Evolutionary conservation across 1,140 invertebrate species (phyloP).

Genomic region (Cyrtorhinus lividipennis): DNA sequence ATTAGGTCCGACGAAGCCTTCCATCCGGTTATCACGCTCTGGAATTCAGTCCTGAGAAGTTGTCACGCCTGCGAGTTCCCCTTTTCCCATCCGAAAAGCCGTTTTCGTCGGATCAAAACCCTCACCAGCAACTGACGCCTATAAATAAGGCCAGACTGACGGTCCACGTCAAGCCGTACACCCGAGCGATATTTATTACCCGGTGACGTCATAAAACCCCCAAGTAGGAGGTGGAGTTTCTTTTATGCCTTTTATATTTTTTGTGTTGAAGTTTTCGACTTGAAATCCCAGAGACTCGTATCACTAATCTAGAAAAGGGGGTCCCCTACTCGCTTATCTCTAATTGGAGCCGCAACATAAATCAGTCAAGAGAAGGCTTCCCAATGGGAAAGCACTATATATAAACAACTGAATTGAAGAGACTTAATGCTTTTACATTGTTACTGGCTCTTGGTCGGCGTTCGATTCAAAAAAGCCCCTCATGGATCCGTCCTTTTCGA

Average conservation of each 20-base stretch:
- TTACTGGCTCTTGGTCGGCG: neutral
- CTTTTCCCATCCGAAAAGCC: neutral
- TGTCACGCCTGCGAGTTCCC: neutral
- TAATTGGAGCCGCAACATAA: conserved; percentile 12
- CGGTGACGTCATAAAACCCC: conserved; percentile 10
- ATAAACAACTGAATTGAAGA: conserved; percentile 12
- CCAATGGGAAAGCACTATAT: conserved; percentile 2
- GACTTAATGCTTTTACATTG: neutral
- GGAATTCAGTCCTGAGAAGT: no score
- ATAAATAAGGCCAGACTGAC: conserved; percentile 9
- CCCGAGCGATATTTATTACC: conserved; percentile 9
- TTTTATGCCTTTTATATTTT: neutral
- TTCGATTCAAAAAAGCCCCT: neutral
- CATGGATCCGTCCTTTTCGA: neutral
- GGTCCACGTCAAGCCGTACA: conserved; percentile 1
- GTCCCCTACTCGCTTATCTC: conserved; percentile 7
- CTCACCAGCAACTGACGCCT: conserved; percentile 1
- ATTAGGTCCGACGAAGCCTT: no score
- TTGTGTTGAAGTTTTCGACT: neutral
- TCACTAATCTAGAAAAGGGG: conserved; percentile 12
- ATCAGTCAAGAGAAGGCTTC: conserved; percentile 1
- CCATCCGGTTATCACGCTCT: no score
- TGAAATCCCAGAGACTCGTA: conserved; percentile 9
- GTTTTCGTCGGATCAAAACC: neutral
- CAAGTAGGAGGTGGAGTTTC: conserved; percentile 5